Percentiles rank a stretch among this genome's conserved stretches.
Conservation (phyloP, 2,797 vertebrate species). For the Neoniphon sammara region DNA sequence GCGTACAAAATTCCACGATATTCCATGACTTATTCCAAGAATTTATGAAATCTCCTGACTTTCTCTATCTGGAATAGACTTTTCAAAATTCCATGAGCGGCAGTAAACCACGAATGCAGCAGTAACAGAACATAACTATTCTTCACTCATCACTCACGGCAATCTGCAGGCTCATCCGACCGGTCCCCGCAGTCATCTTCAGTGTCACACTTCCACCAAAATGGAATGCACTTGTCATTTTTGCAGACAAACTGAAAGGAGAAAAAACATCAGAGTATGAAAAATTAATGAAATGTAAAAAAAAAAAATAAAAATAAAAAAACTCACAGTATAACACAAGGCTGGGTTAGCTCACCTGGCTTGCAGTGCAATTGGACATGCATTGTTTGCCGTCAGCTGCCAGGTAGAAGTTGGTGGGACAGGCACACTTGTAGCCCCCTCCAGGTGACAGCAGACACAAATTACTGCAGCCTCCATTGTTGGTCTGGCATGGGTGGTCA, state of each 20-base stretch:
- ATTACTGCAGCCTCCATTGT: conserved; percentile 97
- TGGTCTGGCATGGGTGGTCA: conserved; percentile 88
- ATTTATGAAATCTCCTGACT: no score
- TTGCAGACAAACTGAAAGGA: conserved; percentile 90
- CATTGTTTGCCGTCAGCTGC: conserved; percentile 92
- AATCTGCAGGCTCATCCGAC: conserved; percentile 92
- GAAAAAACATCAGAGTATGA: neutral
- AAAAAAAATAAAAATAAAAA: conserved; percentile 4
- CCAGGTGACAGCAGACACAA: conserved; percentile 93
- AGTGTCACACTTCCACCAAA: conserved; percentile 98
- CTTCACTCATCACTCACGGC: conserved; percentile 84
- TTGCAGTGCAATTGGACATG: conserved; percentile 96
- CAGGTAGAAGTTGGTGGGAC: conserved; percentile 97
- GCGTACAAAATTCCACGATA: no score
- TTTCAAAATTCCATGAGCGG: no score
- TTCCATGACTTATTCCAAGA: no score
- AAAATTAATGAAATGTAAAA: neutral
- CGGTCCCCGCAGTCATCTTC: conserved; percentile 95
- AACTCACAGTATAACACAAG: neutral
- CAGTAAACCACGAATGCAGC: neutral
- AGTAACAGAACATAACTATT: neutral
- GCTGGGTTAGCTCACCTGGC: conserved; percentile 85
- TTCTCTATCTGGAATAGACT: no score
- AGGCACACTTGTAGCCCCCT: conserved; percentile 90
- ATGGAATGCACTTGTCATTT: conserved; percentile 96